Percentiles rank a stretch among this genome's conserved stretches.
Evolutionary conservation across 2,113 vertebrate genomes (phyloP).

Genomic region (Pomatorhinus ruficollis): DNA sequence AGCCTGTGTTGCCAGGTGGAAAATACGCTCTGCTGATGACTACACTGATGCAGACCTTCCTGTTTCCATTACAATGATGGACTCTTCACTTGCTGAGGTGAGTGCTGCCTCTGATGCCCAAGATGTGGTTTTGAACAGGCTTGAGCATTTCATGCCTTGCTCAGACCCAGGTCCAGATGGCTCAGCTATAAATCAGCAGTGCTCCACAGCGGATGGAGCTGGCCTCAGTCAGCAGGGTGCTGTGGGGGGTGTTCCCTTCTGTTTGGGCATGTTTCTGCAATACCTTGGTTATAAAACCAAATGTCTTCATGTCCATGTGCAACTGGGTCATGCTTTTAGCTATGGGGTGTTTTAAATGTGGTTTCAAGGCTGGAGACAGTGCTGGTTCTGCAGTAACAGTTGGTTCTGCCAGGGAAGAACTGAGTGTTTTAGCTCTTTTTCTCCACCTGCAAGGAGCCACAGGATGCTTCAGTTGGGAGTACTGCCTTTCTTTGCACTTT

Average conservation of each 20-base stretch:
- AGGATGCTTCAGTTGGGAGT: background rate
- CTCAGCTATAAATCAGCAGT: background rate
- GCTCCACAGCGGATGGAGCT: background rate
- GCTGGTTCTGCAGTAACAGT: background rate
- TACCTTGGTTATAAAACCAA: background rate
- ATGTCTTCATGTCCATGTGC: fast-evolving
- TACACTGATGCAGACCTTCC: conserved; percentile 12
- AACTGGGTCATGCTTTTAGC: background rate
- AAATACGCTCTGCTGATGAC: background rate
- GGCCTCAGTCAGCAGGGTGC: background rate
- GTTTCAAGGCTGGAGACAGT: background rate
- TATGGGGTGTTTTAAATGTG: background rate
- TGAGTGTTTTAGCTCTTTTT: background rate
- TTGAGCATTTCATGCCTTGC: background rate
- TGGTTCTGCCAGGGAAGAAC: background rate
- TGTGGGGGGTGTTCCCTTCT: background rate
- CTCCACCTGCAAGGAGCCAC: background rate
- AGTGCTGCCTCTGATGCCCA: conserved; percentile 48
- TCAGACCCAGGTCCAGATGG: background rate
- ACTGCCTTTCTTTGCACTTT: background rate
- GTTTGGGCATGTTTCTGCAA: background rate
- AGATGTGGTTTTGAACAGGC: background rate
- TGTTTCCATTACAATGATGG: conserved; percentile 58
- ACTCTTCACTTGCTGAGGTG: conserved; percentile 70
- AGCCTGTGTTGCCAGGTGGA: conserved; percentile 66